These are phyloP conservation scores for Brassicogethes aeneus DNA, from an alignment of 2,888 invertebrate genomes.

Conservation along the genomic window DNA sequence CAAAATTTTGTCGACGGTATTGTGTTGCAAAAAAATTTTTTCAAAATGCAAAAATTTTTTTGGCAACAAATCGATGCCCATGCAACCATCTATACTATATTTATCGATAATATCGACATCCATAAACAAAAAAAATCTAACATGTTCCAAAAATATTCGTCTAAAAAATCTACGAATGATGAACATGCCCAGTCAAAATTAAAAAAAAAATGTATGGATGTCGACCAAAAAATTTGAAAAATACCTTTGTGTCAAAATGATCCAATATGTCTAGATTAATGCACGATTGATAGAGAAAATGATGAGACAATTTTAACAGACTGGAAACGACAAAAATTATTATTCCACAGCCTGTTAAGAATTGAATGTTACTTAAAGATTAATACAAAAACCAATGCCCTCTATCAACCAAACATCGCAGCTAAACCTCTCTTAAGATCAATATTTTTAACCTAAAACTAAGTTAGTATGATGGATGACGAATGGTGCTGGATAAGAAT, in stretches of 20 bases:
- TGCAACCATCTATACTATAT: conserved; percentile 19
- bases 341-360: too few relatives aligned
- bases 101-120: conserved; percentile 5
- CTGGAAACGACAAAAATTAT: not conserved
- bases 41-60: not conserved
- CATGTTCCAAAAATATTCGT: conserved; percentile 5
- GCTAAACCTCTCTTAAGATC: not conserved
- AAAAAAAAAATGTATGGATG: conserved; percentile 6
- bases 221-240: conserved; percentile 1
- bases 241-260: not conserved
- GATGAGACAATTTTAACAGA: not conserved
- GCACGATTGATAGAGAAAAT: not conserved
- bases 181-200: conserved; percentile 12
- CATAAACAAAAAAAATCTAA: conserved; percentile 4
- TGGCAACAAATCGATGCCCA: conserved; percentile 12
- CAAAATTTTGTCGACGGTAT: conserved; percentile 22
- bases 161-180: conserved; percentile 11
- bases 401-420: too few relatives aligned
- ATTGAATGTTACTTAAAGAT: too few relatives aligned
- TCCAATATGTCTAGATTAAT: not conserved
- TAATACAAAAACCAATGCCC: too few relatives aligned
- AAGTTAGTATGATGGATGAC: conserved; percentile 2
- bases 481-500: conserved; percentile 9
- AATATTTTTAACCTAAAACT: conserved; percentile 3
- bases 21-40: not conserved